These are phyloP conservation scores for Protobothrops mucrosquamatus DNA, from an alignment of 2,113 vertebrate genomes.

Conservation along the genomic window DNA sequence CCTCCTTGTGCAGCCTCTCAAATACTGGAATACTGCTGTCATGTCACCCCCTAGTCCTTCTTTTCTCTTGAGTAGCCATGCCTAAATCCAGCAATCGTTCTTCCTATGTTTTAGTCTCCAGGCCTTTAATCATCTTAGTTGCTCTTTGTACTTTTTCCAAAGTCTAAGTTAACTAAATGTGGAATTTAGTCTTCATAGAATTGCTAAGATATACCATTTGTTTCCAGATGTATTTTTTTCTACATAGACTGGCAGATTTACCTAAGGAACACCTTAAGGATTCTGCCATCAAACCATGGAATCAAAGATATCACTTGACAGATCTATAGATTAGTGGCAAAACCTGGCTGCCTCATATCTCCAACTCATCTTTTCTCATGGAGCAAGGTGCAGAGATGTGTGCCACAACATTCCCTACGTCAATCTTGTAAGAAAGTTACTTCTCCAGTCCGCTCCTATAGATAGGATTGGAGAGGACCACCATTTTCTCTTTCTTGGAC, in stretches of 20 bases:
- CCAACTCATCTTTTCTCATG: background rate
- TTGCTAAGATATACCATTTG: background rate
- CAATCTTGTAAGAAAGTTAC: background rate
- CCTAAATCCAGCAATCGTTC: too few relatives aligned
- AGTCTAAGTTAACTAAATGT: background rate
- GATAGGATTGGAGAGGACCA: background rate
- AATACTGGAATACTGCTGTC: too few relatives aligned
- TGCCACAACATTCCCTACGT: background rate
- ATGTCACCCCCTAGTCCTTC: too few relatives aligned
- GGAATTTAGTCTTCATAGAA: background rate
- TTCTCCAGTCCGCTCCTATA: background rate
- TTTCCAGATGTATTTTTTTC: background rate
- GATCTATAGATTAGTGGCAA: background rate
- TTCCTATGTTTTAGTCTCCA: too few relatives aligned
- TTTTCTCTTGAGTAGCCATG: too few relatives aligned
- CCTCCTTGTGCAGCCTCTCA: too few relatives aligned
- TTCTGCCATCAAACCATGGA: background rate
- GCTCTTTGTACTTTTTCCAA: too few relatives aligned
- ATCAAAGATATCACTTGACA: background rate
- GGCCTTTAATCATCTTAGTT: too few relatives aligned
- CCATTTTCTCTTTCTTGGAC: background rate
- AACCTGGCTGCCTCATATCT: background rate
- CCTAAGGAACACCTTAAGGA: background rate
- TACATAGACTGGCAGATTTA: background rate
- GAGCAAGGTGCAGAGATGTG: background rate